These are phyloP conservation scores for Pampus argenteus DNA, from an alignment of 2,797 vertebrate species.

Conservation along the genomic window DNA sequence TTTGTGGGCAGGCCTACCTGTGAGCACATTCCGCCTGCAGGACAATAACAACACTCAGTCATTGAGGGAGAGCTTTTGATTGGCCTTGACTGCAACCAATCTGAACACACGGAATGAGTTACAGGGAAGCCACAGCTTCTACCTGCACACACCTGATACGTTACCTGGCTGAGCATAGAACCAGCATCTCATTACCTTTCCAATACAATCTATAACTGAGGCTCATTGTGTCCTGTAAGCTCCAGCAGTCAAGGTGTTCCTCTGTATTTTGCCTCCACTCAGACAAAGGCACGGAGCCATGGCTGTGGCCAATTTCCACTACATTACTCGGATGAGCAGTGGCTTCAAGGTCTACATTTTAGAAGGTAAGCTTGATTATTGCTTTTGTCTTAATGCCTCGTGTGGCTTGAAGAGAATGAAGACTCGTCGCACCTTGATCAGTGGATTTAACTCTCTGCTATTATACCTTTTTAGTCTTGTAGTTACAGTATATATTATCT, in stretches of 20 bases:
- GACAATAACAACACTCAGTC: conserved; percentile 67
- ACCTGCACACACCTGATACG: conserved; percentile 77
- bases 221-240: conserved; percentile 64
- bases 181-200: conserved; percentile 76
- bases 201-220: conserved; percentile 62
- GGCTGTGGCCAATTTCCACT: conserved; percentile 88
- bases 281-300: conserved; percentile 73
- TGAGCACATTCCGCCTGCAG: conserved; percentile 58
- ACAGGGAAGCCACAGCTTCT: conserved; percentile 69
- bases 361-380: conserved; percentile 78
- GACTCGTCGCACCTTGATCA: neutral
- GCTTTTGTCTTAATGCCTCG: neutral
- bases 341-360: conserved; percentile 90
- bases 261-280: conserved; percentile 39
- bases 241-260: conserved; percentile 58
- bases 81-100: conserved; percentile 80
- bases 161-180: conserved; percentile 74
- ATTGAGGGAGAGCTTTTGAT: conserved; percentile 43
- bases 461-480: neutral
- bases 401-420: neutral
- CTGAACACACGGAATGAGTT: conserved; percentile 52
- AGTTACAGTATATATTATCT: neutral
- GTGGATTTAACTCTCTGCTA: conserved; percentile 1
- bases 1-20: conserved; percentile 52
- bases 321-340: conserved; percentile 89